These are phyloP conservation scores for Phacellophora camtschatica DNA, from an alignment of 30 jellyfish, hydroid and myxozoan genomes.

Conservation along the genomic window DNA sequence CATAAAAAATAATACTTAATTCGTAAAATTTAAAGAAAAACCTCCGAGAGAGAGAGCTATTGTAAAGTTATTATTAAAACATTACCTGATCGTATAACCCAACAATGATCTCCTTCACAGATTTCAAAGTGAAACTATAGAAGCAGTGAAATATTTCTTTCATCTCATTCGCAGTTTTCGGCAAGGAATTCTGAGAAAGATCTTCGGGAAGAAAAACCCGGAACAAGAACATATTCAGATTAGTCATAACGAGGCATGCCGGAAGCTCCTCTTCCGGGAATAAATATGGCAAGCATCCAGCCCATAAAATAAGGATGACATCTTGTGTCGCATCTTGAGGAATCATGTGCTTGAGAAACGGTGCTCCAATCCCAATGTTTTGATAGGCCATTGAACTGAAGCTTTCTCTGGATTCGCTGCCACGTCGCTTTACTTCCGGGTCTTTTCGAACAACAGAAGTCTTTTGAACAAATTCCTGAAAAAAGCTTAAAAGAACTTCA, in stretches of 20 bases:
- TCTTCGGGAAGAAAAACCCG: constrained; percentile 79
- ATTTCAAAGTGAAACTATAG: constrained; percentile 63
- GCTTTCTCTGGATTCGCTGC: constrained; percentile 1
- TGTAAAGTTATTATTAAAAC: too few relatives aligned
- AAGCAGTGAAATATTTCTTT: constrained; percentile 77
- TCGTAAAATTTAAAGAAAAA: too few relatives aligned
- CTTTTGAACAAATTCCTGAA: constrained; percentile 75
- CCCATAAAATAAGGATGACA: constrained; percentile 78
- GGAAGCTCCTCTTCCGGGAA: constrained; percentile 96
- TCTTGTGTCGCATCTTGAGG: constrained; percentile 54
- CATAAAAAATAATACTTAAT: too few relatives aligned
- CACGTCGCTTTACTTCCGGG: constrained; percentile 21
- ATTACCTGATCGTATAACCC: constrained; percentile 90
- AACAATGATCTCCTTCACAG: constrained; percentile 79
- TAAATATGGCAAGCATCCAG: constrained; percentile 86
- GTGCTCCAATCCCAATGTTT: constrained; percentile 68
- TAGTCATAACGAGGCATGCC: constrained; percentile 75
- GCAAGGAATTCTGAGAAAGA: constrained; percentile 29
- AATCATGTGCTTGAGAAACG: constrained; percentile 49
- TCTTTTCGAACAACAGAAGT: constrained; percentile 11
- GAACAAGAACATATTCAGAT: constrained; percentile 73
- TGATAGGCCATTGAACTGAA: constrained; percentile 43
- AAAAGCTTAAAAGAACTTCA: constrained; percentile 74
- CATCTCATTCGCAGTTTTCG: constrained; percentile 63
- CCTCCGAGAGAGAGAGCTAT: too few relatives aligned